Evolutionary conservation across 2,797 vertebrate genomes (phyloP), one percentile per base, ranked within the genome.

Genomic region (Loris lydekkerianus): DNA sequence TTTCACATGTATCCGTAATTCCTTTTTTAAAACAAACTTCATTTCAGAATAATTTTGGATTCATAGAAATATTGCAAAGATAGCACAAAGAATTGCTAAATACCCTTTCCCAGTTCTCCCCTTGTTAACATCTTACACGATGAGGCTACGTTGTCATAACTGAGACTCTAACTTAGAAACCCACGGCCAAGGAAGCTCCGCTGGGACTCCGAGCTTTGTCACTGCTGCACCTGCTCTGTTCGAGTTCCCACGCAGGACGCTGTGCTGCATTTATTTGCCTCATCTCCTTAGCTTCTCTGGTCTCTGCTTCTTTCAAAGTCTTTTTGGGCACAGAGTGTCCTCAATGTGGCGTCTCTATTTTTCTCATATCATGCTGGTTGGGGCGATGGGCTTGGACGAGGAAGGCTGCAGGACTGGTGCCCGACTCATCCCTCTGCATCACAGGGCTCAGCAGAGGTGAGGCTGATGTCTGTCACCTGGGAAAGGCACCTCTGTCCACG

Each of bases 111-210:
- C 13, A 10, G 14, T 18, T 34, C 15, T 8, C 2, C 43, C 6
- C 3, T 2, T 6, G 43, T 23, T 43, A 46, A 21, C 23, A 21
- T 34, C n/a, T 17, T 49, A 31, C 40, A 10, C 56, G 4, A 15
- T 31, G 14, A 21, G 5, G 6, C 4, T 27, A 4, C 27, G 3
- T 6, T 17, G 7, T 18, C 76, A n/a, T 13, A 9, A 34, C 0
- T 1, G 0, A 73, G 67, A 73, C 43, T 6, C 20, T 29, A 2
- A 25, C 46, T 56, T 82, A 58, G 77, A 25, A 60, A 87, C 25
- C 14, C 10, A 72, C 27, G 18, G 3, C 9, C 18, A 81, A 18
- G 10, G 23, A 25, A 61, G 37, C 7, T 23, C 1, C n/a, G 7
- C 67, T 13, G 6, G 15, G 40, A 58, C 3, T 9, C 25, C 67